phyloP scores from a whole-genome alignment of 2,888 invertebrate species.

The Biston stratarius region DNA sequence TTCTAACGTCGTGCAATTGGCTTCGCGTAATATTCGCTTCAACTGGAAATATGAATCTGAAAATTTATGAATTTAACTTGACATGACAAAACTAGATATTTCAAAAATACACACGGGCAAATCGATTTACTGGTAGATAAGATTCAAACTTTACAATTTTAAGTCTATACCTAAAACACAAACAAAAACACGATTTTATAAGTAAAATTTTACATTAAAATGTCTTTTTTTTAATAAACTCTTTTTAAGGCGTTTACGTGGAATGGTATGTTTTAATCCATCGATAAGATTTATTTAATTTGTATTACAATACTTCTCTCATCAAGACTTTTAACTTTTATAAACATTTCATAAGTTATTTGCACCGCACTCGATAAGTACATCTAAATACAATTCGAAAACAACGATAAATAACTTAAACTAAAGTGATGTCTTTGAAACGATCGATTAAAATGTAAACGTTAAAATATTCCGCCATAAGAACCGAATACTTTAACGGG shows the following conservation, averaged over 20 bases:
- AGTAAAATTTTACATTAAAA: conserved; percentile 40
- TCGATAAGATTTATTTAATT: conserved; percentile 53
- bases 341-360: conserved; percentile 63
- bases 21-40: not conserved
- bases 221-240: conserved; percentile 44
- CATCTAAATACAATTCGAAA: conserved; percentile 57
- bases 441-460: conserved; percentile 45
- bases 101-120: conserved; percentile 21
- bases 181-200: conserved; percentile 44
- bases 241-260: conserved; percentile 46
- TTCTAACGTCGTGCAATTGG: conserved; percentile 24
- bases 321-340: conserved; percentile 53
- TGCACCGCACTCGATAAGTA: conserved; percentile 59
- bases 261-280: conserved; percentile 40
- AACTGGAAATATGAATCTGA: not conserved
- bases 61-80: not conserved
- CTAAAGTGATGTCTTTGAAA: conserved; percentile 60
- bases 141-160: conserved; percentile 32
- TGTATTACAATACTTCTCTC: conserved; percentile 60
- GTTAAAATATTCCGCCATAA: conserved; percentile 39
- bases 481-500: conserved; percentile 32
- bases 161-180: conserved; percentile 37
- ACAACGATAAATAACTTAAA: conserved; percentile 56
- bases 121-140: conserved; percentile 25
- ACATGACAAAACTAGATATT: conserved; percentile 8